These are phyloP conservation scores for Cryptus viduatorius DNA, from an alignment of 2,888 invertebrate genomes.

Conservation along the genomic window DNA sequence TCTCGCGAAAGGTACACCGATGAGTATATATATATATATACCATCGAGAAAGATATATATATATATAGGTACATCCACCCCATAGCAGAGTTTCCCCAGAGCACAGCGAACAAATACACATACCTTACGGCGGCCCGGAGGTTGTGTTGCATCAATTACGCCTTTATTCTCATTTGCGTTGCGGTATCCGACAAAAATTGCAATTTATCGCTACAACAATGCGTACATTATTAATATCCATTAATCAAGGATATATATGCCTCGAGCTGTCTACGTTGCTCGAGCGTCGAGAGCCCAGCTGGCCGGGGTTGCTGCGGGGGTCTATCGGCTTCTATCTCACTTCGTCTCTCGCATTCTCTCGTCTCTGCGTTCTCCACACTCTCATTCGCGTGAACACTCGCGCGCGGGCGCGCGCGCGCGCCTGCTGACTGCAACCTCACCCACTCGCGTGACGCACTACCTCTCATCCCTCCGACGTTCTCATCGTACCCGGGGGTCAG, in stretches of 20 bases:
- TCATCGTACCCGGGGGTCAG: constrained; percentile 13
- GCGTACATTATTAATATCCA: constrained; percentile 79
- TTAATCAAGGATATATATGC: constrained; percentile 75
- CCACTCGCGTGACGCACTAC: constrained; percentile 28
- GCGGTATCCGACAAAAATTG: constrained; percentile 71
- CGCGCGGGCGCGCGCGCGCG: constrained; percentile 1
- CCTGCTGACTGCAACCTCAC: constrained; percentile 8
- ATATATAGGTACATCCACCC: not conserved
- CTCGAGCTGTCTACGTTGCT: constrained; percentile 52
- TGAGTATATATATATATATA: not conserved
- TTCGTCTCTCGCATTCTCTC: not conserved
- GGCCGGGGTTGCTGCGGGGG: constrained; percentile 1
- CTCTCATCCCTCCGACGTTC: not conserved
- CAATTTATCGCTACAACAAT: constrained; percentile 76
- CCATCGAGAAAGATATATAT: not conserved
- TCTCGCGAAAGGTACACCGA: not conserved
- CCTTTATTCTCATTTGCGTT: constrained; percentile 71
- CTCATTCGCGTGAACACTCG: not conserved
- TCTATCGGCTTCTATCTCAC: constrained; percentile 27
- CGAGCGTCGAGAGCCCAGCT: constrained; percentile 21
- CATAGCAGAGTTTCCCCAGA: not conserved
- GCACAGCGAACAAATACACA: constrained; percentile 20
- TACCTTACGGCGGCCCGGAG: constrained; percentile 31
- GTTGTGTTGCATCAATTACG: constrained; percentile 72
- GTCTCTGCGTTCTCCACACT: not conserved